phyloP scores from a whole-genome alignment of 2,797 vertebrate species.

The Eidolon dupreanum region DNA sequence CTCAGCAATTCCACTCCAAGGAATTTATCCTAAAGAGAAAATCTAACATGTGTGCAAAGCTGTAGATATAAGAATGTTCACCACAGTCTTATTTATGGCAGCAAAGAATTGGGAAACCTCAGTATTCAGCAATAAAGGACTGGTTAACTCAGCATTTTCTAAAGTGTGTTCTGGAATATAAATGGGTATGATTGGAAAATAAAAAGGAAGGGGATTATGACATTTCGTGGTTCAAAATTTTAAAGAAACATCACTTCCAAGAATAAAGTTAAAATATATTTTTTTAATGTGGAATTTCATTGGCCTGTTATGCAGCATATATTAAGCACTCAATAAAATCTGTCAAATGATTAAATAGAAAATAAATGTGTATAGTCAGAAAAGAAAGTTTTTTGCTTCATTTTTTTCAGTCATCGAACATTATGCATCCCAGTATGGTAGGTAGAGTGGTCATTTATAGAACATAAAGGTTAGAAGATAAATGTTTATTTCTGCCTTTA shows the following conservation, averaged over 20 bases:
- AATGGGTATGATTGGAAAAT: neutral
- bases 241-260: neutral
- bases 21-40: constrained; percentile 34
- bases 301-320: neutral
- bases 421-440: neutral
- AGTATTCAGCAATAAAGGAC: neutral
- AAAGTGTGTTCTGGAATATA: neutral
- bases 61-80: neutral
- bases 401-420: neutral
- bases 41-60: neutral
- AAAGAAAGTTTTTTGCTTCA: neutral
- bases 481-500: constrained; percentile 3
- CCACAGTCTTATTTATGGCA: neutral
- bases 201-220: neutral
- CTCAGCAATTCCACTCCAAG: neutral
- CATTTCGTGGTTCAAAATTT: neutral
- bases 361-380: neutral
- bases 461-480: neutral
- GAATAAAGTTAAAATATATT: neutral
- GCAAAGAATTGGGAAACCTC: neutral
- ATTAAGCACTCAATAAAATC: constrained; percentile 6
- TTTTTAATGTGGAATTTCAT: neutral
- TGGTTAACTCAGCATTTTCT: constrained; percentile 2
- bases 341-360: neutral
- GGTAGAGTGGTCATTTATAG: neutral